Evolutionary conservation across 2,888 invertebrate species (phyloP).

Genomic region (Carabus problematicus): DNA sequence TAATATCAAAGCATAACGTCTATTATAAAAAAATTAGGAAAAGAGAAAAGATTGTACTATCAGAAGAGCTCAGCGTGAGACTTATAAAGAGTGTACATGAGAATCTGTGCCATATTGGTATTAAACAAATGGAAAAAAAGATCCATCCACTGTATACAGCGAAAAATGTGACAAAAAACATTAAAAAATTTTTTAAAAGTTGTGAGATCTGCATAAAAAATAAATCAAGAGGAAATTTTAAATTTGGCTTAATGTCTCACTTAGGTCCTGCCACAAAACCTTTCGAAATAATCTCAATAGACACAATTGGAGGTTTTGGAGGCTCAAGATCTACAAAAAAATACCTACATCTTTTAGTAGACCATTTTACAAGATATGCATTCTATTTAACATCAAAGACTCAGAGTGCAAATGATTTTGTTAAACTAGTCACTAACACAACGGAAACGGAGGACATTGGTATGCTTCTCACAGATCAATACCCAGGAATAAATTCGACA

Average conservation of each 20-base stretch:
- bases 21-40: constrained; percentile 38
- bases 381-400: constrained; percentile 48
- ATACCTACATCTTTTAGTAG: no score
- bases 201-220: constrained; percentile 48
- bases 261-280: constrained; percentile 49
- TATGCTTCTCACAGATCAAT: constrained; percentile 49
- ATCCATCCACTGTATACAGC: constrained; percentile 22
- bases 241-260: constrained; percentile 47
- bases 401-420: constrained; percentile 49
- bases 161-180: constrained; percentile 38
- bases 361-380: constrained; percentile 49
- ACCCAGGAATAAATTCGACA: no score
- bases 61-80: constrained; percentile 41
- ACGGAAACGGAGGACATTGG: constrained; percentile 46
- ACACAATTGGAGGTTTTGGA: constrained; percentile 50
- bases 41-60: constrained; percentile 38
- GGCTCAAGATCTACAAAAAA: constrained; percentile 48
- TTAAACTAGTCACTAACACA: constrained; percentile 46
- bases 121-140: constrained; percentile 26
- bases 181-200: constrained; percentile 33
- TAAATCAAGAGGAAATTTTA: constrained; percentile 47
- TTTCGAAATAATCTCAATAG: constrained; percentile 49
- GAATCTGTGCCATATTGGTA: constrained; percentile 22
- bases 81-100: constrained; percentile 38
- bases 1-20: constrained; percentile 33